These are phyloP conservation scores for Genyomyrus donnyi DNA, from an alignment of 2,113 vertebrate species.

Conservation along the genomic window DNA sequence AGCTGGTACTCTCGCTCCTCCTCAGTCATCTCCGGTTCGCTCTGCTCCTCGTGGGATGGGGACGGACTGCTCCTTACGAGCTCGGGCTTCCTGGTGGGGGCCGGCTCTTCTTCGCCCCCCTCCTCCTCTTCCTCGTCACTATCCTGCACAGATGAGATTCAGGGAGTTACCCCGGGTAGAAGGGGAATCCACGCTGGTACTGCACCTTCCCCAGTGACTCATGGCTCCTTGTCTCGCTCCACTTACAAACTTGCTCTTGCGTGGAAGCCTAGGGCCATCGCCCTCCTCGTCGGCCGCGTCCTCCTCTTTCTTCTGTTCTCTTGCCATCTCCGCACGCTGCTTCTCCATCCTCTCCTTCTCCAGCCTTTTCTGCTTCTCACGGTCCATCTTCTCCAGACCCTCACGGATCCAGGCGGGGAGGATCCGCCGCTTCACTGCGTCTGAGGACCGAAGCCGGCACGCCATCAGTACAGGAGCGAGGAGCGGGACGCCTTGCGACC, in stretches of 20 bases:
- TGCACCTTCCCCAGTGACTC: neutral
- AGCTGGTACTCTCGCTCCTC: conserved; percentile 95
- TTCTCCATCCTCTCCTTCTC: conserved; percentile 93
- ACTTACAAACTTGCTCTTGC: conserved; percentile 99
- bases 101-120: conserved; percentile 65
- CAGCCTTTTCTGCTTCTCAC: conserved; percentile 93
- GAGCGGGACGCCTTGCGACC: neutral
- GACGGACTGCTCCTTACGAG: conserved; percentile 76
- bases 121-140: conserved; percentile 79
- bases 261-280: conserved; percentile 80
- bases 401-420: conserved; percentile 98
- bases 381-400: conserved; percentile 96
- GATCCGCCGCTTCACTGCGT: conserved; percentile 92
- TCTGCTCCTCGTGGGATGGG: conserved; percentile 83
- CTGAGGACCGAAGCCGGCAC: conserved; percentile 44
- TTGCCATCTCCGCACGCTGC: conserved; percentile 80
- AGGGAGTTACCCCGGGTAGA: neutral
- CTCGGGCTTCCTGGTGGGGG: conserved; percentile 61
- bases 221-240: neutral
- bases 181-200: neutral
- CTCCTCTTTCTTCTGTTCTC: conserved; percentile 70
- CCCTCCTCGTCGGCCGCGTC: conserved; percentile 66
- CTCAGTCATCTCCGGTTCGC: conserved; percentile 93
- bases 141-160: conserved; percentile 59
- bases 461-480: neutral